These are phyloP conservation scores for Papilio dardanus DNA, from an alignment of 1,140 invertebrate species.

Conservation along the genomic window DNA sequence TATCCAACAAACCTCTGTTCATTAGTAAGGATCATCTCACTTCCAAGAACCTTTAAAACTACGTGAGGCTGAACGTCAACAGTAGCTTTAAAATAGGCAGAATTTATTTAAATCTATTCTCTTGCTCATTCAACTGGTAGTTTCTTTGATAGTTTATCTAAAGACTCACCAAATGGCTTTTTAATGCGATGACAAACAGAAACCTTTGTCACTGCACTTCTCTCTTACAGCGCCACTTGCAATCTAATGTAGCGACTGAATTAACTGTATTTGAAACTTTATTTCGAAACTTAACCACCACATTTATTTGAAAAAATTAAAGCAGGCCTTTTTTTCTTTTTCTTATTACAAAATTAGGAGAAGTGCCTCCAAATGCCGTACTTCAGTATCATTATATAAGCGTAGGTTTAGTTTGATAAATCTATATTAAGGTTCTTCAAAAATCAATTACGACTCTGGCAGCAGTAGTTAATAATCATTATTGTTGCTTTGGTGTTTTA, in stretches of 20 bases:
- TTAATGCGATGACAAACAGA: conserved; percentile 21
- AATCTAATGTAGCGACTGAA: not conserved
- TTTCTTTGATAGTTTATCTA: not conserved
- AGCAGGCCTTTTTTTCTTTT: too few species aligned
- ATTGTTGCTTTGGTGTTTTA: not conserved
- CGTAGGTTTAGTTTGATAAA: too few species aligned
- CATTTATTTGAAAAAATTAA: not conserved
- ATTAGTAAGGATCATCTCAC: not conserved
- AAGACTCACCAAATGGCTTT: conserved; percentile 14
- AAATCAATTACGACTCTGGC: not conserved
- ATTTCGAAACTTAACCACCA: not conserved
- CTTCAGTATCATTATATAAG: too few species aligned
- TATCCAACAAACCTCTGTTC: not conserved
- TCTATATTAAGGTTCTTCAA: not conserved
- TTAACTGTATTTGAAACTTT: not conserved
- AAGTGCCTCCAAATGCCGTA: too few species aligned
- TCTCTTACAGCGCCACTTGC: not conserved
- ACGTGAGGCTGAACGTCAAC: too few species aligned
- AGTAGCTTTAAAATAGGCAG: too few species aligned
- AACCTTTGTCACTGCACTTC: not conserved
- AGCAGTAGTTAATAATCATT: not conserved
- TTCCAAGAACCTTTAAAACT: too few species aligned
- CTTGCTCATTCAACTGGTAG: too few species aligned
- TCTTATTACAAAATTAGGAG: too few species aligned
- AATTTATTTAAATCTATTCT: too few species aligned